Evolutionary conservation across 30 jellyfish, hydroid and myxozoan genomes (phyloP).

Genomic region (Turritopsis rubra): DNA sequence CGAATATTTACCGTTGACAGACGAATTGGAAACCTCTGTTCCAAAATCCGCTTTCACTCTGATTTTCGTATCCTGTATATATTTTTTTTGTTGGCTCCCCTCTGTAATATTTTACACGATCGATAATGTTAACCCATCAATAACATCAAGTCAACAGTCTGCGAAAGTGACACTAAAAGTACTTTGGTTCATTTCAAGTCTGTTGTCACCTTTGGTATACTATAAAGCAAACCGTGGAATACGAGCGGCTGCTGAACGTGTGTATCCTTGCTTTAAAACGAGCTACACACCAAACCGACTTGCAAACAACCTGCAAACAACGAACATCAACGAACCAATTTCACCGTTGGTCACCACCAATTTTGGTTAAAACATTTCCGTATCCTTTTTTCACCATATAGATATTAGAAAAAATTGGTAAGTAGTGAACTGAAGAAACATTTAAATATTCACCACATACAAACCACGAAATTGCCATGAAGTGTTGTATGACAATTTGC

Average conservation of each 20-base stretch:
- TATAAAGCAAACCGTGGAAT: constrained; percentile 16
- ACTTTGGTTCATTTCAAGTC: constrained; percentile 17
- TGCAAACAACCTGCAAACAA: not conserved
- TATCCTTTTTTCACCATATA: too few relatives aligned
- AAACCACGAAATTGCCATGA: too few relatives aligned
- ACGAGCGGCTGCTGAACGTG: constrained; percentile 1
- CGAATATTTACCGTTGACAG: not conserved
- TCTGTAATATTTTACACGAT: constrained; percentile 17
- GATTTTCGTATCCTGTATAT: not conserved
- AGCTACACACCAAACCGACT: too few relatives aligned
- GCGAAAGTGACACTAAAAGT: constrained; percentile 5
- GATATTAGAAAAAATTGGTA: too few relatives aligned
- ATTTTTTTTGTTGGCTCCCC: constrained; percentile 28
- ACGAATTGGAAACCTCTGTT: not conserved
- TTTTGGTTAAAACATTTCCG: too few relatives aligned
- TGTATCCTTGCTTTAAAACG: too few relatives aligned
- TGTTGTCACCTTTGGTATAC: constrained; percentile 18
- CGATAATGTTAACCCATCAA: constrained; percentile 13
- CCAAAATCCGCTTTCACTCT: not conserved
- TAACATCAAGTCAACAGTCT: not conserved
- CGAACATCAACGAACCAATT: too few relatives aligned
- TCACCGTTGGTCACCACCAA: too few relatives aligned
- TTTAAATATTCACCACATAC: too few relatives aligned
- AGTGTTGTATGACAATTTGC: too few relatives aligned
- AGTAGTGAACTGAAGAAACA: too few relatives aligned